phyloP scores from a whole-genome alignment of 2,113 vertebrate species.

The Gallinago undulata region DNA sequence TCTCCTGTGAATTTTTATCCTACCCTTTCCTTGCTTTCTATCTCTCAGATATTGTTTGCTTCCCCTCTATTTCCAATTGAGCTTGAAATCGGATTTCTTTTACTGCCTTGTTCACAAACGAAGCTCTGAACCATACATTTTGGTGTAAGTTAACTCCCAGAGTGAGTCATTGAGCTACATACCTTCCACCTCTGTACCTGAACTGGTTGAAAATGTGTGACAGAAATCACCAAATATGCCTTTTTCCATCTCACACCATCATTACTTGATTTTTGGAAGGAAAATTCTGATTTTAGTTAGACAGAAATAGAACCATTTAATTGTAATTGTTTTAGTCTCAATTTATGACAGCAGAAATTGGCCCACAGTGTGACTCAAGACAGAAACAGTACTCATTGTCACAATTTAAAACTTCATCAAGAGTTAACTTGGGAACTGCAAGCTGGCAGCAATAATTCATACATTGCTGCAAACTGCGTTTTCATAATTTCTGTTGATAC shows the following conservation, averaged over 20 bases:
- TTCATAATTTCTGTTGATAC: slow-evolving; percentile 61
- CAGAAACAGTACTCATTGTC: slow-evolving; percentile 25
- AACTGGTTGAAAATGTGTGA: background rate
- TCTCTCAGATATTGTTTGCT: background rate
- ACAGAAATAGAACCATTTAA: background rate
- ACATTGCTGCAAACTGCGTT: slow-evolving; percentile 33
- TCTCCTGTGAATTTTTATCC: background rate
- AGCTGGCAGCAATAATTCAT: slow-evolving; percentile 39
- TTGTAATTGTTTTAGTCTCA: slow-evolving; percentile 1
- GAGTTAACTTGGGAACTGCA: slow-evolving; percentile 36
- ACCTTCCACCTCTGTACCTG: background rate
- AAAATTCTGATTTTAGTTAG: background rate
- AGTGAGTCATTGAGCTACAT: background rate
- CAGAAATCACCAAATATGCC: background rate
- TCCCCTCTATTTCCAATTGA: background rate
- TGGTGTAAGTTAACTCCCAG: background rate
- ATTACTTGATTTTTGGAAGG: background rate
- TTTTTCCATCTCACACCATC: background rate
- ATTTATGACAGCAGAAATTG: slow-evolving; percentile 12
- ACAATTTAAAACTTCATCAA: slow-evolving; percentile 45
- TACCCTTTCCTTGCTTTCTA: background rate
- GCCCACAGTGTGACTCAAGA: background rate
- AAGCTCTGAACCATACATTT: background rate
- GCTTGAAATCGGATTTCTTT: slow-evolving; percentile 38
- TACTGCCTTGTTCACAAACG: background rate